Percentiles rank a stretch among this genome's conserved stretches.
Evolutionary conservation across 2,797 vertebrate species (phyloP).

Genomic region (Linurgus olivaceus): DNA sequence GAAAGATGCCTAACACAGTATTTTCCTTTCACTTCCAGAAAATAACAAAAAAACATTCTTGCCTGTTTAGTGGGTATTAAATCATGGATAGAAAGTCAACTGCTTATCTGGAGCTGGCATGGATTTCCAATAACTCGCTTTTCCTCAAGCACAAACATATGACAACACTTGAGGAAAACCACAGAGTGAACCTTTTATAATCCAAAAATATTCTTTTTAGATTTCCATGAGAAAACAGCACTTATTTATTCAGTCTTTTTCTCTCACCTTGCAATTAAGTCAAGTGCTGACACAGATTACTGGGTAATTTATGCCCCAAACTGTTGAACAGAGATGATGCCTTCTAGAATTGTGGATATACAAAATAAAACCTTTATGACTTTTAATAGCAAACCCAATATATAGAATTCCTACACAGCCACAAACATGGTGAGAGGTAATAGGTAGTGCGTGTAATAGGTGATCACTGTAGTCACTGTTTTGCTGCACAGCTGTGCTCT

Average conservation of each 20-base stretch:
- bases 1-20: slow-evolving; percentile 25
- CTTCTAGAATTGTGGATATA: neutral
- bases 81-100: slow-evolving; percentile 23
- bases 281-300: neutral
- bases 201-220: slow-evolving; percentile 46
- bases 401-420: neutral
- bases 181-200: slow-evolving; percentile 56
- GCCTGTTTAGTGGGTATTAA: slow-evolving; percentile 48
- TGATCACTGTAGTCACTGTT: neutral
- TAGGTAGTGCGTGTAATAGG: neutral
- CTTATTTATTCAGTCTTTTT: neutral
- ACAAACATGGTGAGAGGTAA: neutral
- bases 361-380: neutral
- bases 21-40: slow-evolving; percentile 65
- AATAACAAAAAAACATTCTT: slow-evolving; percentile 65
- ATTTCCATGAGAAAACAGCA: slow-evolving; percentile 59
- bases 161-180: slow-evolving; percentile 48
- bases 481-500: neutral
- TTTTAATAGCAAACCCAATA: neutral
- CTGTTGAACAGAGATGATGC: neutral
- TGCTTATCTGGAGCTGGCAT: slow-evolving; percentile 30
- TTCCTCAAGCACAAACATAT: neutral
- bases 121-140: slow-evolving; percentile 34
- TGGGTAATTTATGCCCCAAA: neutral
- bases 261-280: slow-evolving; percentile 62